These are phyloP conservation scores for Eretmocerus hayati DNA, from an alignment of 2,888 invertebrate genomes.

Conservation along the genomic window DNA sequence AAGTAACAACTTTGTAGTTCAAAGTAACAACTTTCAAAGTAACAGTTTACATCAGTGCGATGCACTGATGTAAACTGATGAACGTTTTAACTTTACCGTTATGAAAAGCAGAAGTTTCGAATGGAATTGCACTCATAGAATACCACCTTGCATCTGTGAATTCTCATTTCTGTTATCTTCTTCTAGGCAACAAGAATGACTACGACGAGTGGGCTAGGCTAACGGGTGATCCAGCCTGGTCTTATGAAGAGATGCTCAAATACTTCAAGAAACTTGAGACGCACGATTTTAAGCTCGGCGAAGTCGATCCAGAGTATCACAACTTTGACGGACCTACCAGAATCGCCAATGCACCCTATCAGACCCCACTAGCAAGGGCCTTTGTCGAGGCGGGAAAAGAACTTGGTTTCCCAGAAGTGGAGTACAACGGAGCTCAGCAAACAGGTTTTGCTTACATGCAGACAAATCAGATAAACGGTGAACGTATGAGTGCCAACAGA, in stretches of 20 bases:
- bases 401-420: slow-evolving; percentile 56
- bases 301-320: slow-evolving; percentile 50
- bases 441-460: slow-evolving; percentile 63
- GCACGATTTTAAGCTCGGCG: not conserved
- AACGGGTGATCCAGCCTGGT: slow-evolving; percentile 49
- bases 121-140: too few species aligned
- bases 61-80: too few species aligned
- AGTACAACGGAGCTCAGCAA: slow-evolving; percentile 60
- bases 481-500: slow-evolving; percentile 54
- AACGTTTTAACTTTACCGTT: too few species aligned
- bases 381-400: slow-evolving; percentile 58
- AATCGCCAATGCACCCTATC: slow-evolving; percentile 52
- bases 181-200: slow-evolving; percentile 1
- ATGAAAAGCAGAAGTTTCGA: too few species aligned
- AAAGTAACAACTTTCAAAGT: too few species aligned
- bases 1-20: too few species aligned
- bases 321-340: slow-evolving; percentile 53
- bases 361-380: slow-evolving; percentile 54
- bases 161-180: too few species aligned
- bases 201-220: slow-evolving; percentile 4
- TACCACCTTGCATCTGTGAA: too few species aligned
- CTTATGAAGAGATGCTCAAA: slow-evolving; percentile 35
- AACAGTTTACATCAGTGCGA: too few species aligned
- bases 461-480: slow-evolving; percentile 54
- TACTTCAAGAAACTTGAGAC: slow-evolving; percentile 3